Evolutionary conservation across 2,113 vertebrate genomes (phyloP).

Genomic region (Ranitomeya imitator): DNA sequence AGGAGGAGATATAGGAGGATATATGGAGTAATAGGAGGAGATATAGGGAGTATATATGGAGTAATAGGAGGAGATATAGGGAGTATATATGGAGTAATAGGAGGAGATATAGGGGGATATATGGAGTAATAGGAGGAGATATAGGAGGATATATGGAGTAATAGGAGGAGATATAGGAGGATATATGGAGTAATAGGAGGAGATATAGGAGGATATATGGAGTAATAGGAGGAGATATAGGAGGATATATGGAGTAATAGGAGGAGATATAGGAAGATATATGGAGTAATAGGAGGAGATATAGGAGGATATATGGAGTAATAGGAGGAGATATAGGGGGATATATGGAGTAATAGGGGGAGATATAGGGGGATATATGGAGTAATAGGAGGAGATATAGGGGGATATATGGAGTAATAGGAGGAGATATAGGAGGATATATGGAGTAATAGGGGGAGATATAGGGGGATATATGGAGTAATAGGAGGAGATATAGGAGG

Average conservation of each 20-base stretch:
- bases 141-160: background rate
- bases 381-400: too few relatives aligned
- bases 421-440: too few relatives aligned
- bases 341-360: too few relatives aligned
- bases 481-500: too few relatives aligned
- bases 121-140: constrained; percentile 5
- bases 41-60: background rate
- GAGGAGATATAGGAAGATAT: background rate
- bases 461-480: too few relatives aligned
- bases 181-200: constrained; percentile 1
- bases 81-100: background rate
- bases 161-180: background rate
- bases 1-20: background rate
- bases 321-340: too few relatives aligned
- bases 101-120: constrained; percentile 3
- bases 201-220: background rate
- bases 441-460: too few relatives aligned
- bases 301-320: too few relatives aligned
- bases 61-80: background rate
- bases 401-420: too few relatives aligned
- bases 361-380: too few relatives aligned
- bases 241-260: background rate
- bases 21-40: background rate
- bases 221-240: constrained; percentile 13
- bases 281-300: too few relatives aligned